Evolutionary conservation across 2,888 invertebrate species (phyloP).

Genomic region (Auanema freiburgensis): DNA sequence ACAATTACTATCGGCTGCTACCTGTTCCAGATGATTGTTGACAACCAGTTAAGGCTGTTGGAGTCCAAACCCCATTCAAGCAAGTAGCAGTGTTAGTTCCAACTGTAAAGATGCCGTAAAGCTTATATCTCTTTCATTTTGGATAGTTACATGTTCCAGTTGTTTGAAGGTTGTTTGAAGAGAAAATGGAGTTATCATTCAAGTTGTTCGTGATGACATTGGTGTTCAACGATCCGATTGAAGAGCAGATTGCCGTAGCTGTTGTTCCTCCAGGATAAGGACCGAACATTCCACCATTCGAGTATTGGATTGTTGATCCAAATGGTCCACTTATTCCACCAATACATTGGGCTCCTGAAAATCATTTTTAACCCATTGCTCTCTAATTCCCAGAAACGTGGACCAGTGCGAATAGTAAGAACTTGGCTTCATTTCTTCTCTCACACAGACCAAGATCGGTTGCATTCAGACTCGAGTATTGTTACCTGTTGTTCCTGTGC

Average conservation of each 20-base stretch:
- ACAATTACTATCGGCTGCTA: background rate
- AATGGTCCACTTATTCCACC: slow-evolving; percentile 13
- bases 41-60: background rate
- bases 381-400: too few species aligned
- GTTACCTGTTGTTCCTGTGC: background rate
- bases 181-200: too few species aligned
- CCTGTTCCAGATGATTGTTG: too few species aligned
- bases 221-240: background rate
- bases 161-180: too few species aligned
- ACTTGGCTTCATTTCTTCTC: background rate
- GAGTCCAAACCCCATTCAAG: background rate
- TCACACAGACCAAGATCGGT: background rate
- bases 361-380: too few species aligned
- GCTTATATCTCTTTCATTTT: too few species aligned
- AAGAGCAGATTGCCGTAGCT: slow-evolving; percentile 1
- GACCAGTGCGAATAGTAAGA: too few species aligned
- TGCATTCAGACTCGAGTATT: background rate
- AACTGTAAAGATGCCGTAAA: too few species aligned
- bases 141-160: too few species aligned
- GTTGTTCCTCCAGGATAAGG: slow-evolving; percentile 14
- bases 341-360: slow-evolving; percentile 3
- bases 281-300: slow-evolving; percentile 15
- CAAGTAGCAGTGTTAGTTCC: background rate
- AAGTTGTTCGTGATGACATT: too few species aligned
- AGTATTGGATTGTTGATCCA: slow-evolving; percentile 19